Evolutionary conservation across 2,113 vertebrate genomes (phyloP), one percentile per base, ranked within the genome.

Genomic region (Mugil cephalus): DNA sequence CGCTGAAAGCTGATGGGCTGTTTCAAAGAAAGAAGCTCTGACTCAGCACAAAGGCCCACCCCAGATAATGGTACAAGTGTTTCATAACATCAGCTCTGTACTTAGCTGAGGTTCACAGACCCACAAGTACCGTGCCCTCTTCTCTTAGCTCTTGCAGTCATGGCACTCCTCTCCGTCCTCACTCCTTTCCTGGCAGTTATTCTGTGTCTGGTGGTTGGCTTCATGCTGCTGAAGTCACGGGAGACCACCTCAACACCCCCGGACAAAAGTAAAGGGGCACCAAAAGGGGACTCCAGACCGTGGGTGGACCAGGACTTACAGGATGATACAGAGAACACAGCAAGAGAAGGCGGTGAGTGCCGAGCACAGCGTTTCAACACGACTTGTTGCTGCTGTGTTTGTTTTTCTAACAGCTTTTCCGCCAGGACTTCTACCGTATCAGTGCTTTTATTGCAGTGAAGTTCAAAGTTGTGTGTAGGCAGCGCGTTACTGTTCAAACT

Each of bases 271-370:
- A 70, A 64, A 82, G 52, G 5, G 6, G 6, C 4, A 0, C 11
- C 71, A 1, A 61, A 75, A 53, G 6, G 10, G 0, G 30, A 82
- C 3, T 40, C 74, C 19, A 90, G 19, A 14, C 96, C 96, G 0
- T 96, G 96, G 96, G 94, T 94, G 17, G 95, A 97, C 71, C 94
- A 96, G 86, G 96, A 97, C 69, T 86, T 97, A 50, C 92, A 93
- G 84, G 96, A 97, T 15, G 81, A 91, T 17, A 94, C 95, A 8
- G 92, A 95, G 6, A 83, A 90, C 52, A 69, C 60, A 34, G 59
- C 68, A 2, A 88, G 18, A 36, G 93, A 93, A 89, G 94, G 95
- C 91, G 92, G 90, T 86, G 35, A 63, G 77, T 56, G 6, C 19
- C n/a, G 4, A 24, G 0, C 10, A 30, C 0, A 10, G n/a, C n/a